Base-by-base conservation (phyloP, 2,888 invertebrate species). In the Zhuqinia jingwanae region DNA sequence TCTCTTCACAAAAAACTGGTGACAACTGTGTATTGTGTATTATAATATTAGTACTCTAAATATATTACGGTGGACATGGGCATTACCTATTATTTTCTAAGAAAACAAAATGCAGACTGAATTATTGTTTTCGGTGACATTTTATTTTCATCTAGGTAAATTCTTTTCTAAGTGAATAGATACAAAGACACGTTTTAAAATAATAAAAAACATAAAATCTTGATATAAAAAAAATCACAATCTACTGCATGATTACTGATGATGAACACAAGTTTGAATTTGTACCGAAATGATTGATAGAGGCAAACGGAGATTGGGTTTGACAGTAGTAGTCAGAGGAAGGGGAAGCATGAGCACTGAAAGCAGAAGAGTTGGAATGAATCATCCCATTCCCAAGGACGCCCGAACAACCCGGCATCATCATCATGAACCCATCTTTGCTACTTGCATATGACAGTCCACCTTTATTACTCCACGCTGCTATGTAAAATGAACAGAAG, bases 271-370 rank as follows among this genome's bases (percentile, higher is more conserved):
- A 50, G 53, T 36, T 36, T 36, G 8, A 6, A 75, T 27, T 75
- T 75, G 53, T 90, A 90, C 90, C 90, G 86, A 90, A 89, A 88
- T 90, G 90, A 89, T 89, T 90, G 88, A 90, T 87, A 87, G 89
- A 89, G 76, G 88, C 88, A 89, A 81, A 89, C 86, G 90, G 89
- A 84, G 90, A 89, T 87, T 87, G 89, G 77, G 87, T 87, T 85
- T 90, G 89, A 80, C 88, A 87, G 89, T 85, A 89, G 82, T 86
- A 90, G 79, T 89, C 89, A 88, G 90, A 89, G 79, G 84, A 85
- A 65, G 89, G 87, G 75, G 87, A 88, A 84, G 89, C 86, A 87
- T 89, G 83, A 81, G 88, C 88, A 89, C 88, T 88, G 70, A 88
- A 89, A 89, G 89, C 87, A 50, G 90, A 89, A 75, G 90, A 88